These are phyloP conservation scores for Pitangus sulphuratus DNA, from an alignment of 2,797 vertebrate genomes.

Conservation along the genomic window DNA sequence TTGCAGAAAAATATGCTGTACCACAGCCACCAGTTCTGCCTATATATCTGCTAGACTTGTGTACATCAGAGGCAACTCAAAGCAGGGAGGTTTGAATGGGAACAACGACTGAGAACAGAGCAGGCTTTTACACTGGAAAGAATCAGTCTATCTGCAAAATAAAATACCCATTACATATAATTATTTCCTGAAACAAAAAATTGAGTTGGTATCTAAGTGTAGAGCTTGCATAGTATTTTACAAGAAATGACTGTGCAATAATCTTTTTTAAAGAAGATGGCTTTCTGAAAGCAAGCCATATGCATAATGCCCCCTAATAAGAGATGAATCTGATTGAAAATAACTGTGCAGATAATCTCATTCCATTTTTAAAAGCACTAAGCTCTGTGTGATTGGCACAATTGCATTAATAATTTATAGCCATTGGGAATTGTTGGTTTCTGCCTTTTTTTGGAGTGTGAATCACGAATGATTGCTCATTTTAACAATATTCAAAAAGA, in stretches of 20 bases:
- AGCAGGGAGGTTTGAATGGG: background rate
- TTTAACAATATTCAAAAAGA: slow-evolving; percentile 60
- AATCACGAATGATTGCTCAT: slow-evolving; percentile 65
- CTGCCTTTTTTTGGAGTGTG: slow-evolving; percentile 47
- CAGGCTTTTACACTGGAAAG: background rate
- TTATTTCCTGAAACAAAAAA: slow-evolving; percentile 48
- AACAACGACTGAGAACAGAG: background rate
- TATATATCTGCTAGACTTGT: background rate
- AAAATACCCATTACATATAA: background rate
- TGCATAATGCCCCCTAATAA: slow-evolving; percentile 29
- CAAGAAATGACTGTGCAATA: slow-evolving; percentile 60
- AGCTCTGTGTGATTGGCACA: slow-evolving; percentile 60
- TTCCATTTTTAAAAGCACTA: slow-evolving; percentile 52
- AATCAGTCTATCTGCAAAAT: slow-evolving; percentile 15
- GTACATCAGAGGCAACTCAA: background rate
- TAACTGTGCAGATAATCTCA: slow-evolving; percentile 48
- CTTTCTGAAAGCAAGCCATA: slow-evolving; percentile 32
- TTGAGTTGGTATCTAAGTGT: slow-evolving; percentile 10
- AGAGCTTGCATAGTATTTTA: slow-evolving; percentile 25
- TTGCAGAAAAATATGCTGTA: background rate
- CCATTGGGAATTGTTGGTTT: slow-evolving; percentile 63
- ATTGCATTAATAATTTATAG: slow-evolving; percentile 70
- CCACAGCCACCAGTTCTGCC: background rate
- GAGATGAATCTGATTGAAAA: slow-evolving; percentile 52
- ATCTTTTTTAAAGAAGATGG: slow-evolving; percentile 38